Conservation (phyloP, 2,888 invertebrate species). For the Leistus spinibarbis region DNA sequence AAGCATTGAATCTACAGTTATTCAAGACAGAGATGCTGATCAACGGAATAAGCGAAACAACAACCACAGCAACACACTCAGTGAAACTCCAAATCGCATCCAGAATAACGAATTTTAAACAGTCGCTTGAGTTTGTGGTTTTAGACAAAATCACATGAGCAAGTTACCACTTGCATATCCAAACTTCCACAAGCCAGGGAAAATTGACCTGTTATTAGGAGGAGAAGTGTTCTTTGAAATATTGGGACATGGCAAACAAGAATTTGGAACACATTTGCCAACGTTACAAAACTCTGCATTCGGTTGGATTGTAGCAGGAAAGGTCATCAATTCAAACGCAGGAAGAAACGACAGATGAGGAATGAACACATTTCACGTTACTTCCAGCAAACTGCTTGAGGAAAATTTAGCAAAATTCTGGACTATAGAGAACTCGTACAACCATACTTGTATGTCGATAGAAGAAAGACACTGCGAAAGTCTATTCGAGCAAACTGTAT, state of each 20-base stretch:
- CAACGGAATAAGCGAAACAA: not conserved
- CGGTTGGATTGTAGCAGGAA: slow-evolving; percentile 19
- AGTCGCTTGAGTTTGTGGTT: too few relatives aligned
- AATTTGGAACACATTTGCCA: not conserved
- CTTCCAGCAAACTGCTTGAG: not conserved
- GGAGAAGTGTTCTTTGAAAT: slow-evolving; percentile 17
- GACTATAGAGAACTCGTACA: slow-evolving; percentile 24
- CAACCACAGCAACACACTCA: not conserved
- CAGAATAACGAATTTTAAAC: too few relatives aligned
- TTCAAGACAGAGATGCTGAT: not conserved
- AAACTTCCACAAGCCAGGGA: too few relatives aligned
- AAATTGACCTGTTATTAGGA: slow-evolving; percentile 33
- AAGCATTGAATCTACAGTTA: not conserved
- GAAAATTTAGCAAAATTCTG: slow-evolving; percentile 29
- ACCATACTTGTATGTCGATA: not conserved
- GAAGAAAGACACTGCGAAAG: slow-evolving; percentile 39
- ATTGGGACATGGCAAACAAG: not conserved
- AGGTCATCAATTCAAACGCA: not conserved
- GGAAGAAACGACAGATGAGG: not conserved
- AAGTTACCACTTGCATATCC: too few relatives aligned
- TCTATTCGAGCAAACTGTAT: slow-evolving; percentile 10
- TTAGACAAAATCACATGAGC: too few relatives aligned
- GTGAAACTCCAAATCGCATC: not conserved
- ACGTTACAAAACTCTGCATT: not conserved
- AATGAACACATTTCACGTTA: slow-evolving; percentile 2